These are phyloP conservation scores for Teleiodes luculella DNA, from an alignment of 2,888 invertebrate genomes.

Conservation along the genomic window DNA sequence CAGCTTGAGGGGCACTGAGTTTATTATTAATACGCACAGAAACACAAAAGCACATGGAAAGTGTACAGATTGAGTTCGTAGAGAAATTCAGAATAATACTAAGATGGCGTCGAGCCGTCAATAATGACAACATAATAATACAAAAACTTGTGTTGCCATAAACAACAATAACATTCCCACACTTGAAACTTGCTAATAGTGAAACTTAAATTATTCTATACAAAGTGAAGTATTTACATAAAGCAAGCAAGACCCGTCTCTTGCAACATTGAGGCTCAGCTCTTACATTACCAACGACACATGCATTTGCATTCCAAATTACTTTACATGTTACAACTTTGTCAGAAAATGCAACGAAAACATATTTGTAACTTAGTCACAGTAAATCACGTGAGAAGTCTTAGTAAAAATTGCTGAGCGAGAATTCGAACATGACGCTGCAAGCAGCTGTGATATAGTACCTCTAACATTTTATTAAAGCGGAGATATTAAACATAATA, in stretches of 20 bases:
- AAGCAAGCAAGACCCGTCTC: background rate
- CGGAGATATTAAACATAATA: background rate
- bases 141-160: too few species aligned
- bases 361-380: background rate
- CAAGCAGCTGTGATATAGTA: conserved; percentile 1
- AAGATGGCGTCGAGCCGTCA: too few species aligned
- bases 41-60: too few species aligned
- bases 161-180: too few species aligned
- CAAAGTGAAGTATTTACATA: conserved; percentile 5
- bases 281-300: conserved; percentile 5
- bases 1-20: too few species aligned
- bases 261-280: conserved; percentile 4
- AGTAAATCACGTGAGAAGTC: conserved; percentile 5
- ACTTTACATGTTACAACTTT: conserved; percentile 5
- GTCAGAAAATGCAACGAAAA: conserved; percentile 1
- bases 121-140: too few species aligned
- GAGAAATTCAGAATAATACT: too few species aligned
- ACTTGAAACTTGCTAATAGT: background rate
- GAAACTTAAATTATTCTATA: conserved; percentile 10
- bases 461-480: background rate
- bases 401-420: conserved; percentile 5
- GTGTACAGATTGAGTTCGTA: too few species aligned
- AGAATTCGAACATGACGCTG: background rate
- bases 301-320: conserved; percentile 10
- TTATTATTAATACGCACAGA: too few species aligned